A percentile compares a stretch with the other conserved stretches of the same genome.
phyloP scores from a whole-genome alignment of 1,140 invertebrate species.

The Hetaerina americana region DNA sequence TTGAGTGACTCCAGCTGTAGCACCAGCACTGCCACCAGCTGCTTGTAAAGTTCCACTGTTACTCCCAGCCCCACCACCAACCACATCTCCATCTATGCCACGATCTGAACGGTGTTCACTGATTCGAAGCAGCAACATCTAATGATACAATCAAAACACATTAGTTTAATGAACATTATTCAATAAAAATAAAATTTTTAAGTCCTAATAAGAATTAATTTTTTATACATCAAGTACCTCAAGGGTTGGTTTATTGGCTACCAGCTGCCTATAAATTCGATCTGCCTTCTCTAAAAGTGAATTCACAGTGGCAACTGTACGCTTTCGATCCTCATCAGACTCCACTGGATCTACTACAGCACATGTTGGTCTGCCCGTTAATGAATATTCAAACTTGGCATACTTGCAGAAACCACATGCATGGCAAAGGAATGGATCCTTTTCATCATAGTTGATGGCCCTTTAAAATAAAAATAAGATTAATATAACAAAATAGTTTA shows the following conservation, averaged over 20 bases:
- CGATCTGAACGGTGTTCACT: conserved; percentile 57
- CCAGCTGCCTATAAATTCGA: conserved; percentile 79
- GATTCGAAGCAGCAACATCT: conserved; percentile 58
- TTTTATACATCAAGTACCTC: conserved; percentile 40
- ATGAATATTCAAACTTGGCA: conserved; percentile 95
- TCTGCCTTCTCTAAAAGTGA: conserved; percentile 86
- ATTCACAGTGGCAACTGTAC: conserved; percentile 84
- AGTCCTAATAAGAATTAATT: conserved; percentile 2
- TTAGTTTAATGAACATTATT: not conserved
- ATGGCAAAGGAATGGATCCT: conserved; percentile 97
- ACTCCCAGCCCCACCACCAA: conserved; percentile 13
- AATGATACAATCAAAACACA: too few species aligned
- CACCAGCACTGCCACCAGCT: conserved; percentile 22
- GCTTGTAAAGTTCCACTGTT: conserved; percentile 18
- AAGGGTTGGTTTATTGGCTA: conserved; percentile 75
- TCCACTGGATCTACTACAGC: conserved; percentile 89
- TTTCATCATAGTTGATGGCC: conserved; percentile 98
- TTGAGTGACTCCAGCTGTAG: conserved; percentile 36
- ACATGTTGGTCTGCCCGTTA: conserved; percentile 81
- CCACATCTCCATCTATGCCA: conserved; percentile 41
- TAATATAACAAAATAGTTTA: not conserved
- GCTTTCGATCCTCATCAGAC: conserved; percentile 91
- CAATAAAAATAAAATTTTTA: not conserved
- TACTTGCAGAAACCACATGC: conserved; percentile 99
- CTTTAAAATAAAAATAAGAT: conserved; percentile 28